Base-by-base conservation (phyloP, 2,797 vertebrate species). In the Poeciliopsis presidionis region DNA sequence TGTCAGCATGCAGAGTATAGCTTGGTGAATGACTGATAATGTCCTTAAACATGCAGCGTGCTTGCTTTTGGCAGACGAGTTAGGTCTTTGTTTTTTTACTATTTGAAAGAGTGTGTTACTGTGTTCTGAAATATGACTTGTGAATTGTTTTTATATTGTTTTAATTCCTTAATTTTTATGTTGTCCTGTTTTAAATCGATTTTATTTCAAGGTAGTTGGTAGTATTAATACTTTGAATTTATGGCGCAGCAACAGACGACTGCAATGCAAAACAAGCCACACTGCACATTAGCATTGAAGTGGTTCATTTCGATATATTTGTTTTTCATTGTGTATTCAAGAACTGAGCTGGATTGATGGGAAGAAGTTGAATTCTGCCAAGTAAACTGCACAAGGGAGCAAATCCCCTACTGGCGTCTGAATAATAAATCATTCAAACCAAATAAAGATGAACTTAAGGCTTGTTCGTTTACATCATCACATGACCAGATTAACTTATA, bases 361-460 rank as follows among this genome's bases (percentile, higher is more conserved):
- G 72, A 74, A 73, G 55, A 76, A 80, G 72, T 82, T 77, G 55
- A 88, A 83, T 90, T 90, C 69, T 72, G 84, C 13, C 80, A 81
- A 83, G 71, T 86, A 78, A 78, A 88, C 86, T 93, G 94, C 93
- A 95, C 94, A 94, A 89, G 83, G 87, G 88, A 90, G 75, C 20
- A n/a, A 47, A 77, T 80, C 81, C 90, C 90, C 91, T 71, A 74
- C 78, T 89, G 73, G 81, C 39, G 71, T 80, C 76, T 93, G 89
- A 69, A 91, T 91, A 95, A 95, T 94, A 94, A 93, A 94, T 87
- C 70, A 82, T 90, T n/a, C 61, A 59, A 79, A 80, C 86, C 45
- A 81, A 87, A 74, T 41, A 46, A 47, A 71, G 46, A 4, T 77
- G 1, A 0, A n/a, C 72, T 28, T 81, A 0, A 49, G 16, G 2